Evolutionary conservation across 1,140 invertebrate genomes (phyloP).

Genomic region (Drosophila asahinai): DNA sequence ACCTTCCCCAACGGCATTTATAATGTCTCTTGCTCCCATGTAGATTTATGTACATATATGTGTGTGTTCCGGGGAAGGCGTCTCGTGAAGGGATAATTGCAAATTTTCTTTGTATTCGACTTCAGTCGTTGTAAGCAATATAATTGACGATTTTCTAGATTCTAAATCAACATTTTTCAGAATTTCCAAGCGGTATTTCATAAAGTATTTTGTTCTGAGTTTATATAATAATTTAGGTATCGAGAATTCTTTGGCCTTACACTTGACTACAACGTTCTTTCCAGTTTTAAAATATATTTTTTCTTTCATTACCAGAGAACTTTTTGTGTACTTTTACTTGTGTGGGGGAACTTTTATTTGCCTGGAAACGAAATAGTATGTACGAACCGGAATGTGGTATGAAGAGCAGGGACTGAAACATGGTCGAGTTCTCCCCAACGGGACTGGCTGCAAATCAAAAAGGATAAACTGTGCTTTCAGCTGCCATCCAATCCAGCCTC

Average conservation of each 20-base stretch:
- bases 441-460: constrained; percentile 75
- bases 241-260: too few species aligned
- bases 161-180: background rate
- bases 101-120: constrained; percentile 24
- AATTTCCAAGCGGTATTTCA: background rate
- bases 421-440: constrained; percentile 35
- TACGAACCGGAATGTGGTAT: constrained; percentile 50
- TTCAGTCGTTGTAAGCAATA: constrained; percentile 32
- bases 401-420: constrained; percentile 51
- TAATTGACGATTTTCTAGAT: background rate
- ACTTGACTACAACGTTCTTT: background rate
- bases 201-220: background rate
- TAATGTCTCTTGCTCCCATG: constrained; percentile 30
- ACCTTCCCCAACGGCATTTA: constrained; percentile 69
- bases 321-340: constrained; percentile 39
- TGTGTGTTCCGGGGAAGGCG: constrained; percentile 7
- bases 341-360: constrained; percentile 57
- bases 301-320: constrained; percentile 31
- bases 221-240: background rate
- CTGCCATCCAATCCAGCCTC: constrained; percentile 60
- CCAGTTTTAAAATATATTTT: constrained; percentile 2
- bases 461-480: constrained; percentile 80
- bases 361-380: constrained; percentile 73
- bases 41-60: constrained; percentile 25
- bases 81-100: constrained; percentile 62